Base-by-base conservation (phyloP, 2,888 invertebrate species). In the Rhabditophanes sp. region DNA sequence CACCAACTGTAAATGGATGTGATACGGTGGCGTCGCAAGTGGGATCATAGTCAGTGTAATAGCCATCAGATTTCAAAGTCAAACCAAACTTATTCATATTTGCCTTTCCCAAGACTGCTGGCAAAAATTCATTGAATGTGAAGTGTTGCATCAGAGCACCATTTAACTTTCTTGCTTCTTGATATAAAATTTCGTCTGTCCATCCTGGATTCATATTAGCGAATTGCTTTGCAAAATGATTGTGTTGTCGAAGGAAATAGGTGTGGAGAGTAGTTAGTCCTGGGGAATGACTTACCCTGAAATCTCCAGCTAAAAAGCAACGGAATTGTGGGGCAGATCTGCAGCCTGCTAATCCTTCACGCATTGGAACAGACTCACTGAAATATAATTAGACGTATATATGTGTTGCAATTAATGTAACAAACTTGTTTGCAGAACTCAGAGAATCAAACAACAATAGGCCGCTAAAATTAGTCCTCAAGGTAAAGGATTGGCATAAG, bases 71-170 rank as follows among this genome's bases (percentile, higher is more conserved):
- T 48, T 78, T 65, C 4, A 87, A 72, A 50, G 81, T 82, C 34
- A 90, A 68, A 4, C 81, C 84, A 64, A 85, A 87, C 3, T 82
- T 70, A 55, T 80, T 81, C 42, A 85, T 78, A 11, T 82, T 80
- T 53, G 81, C 81, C 79, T 80, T 80, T 6, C 87, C 84, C 8
- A 90, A 73, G 30, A 90, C 72, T 33, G 85, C 74, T 0, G 90
- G 90, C 32, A 93, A 68, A 50, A 63, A 70, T 44, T 70, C 68
- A 26, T 54, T 58, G 48, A 60, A 69, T 4, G 66, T 56, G 12
- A 69, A 63, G 36, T 68, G 65, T 43, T 70, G 72, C 80, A 85
- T 53, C 29, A 67, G 58, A n/a, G 69, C 71, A 3, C 56, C 56
- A 5, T 69, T 48, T 25, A 72, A 69, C 21, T 67, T 57, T 22